These are phyloP conservation scores for Scomber colias DNA, from an alignment of 2,113 vertebrate genomes.

Conservation along the genomic window DNA sequence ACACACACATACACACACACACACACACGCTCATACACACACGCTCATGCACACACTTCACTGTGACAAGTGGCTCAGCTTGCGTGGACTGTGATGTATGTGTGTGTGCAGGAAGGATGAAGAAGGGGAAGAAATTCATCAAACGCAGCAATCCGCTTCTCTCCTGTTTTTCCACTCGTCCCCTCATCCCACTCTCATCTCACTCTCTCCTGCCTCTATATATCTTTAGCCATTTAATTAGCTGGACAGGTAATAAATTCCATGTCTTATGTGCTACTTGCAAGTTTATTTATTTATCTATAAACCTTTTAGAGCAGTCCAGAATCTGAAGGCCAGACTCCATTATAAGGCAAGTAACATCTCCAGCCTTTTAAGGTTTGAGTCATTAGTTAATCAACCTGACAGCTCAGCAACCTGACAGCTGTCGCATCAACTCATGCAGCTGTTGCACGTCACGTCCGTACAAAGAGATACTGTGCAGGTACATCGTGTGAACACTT, in stretches of 20 bases:
- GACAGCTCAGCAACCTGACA: conserved; percentile 40
- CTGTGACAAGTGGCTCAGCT: conserved; percentile 18
- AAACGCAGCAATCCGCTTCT: conserved; percentile 53
- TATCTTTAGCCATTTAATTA: conserved; percentile 85
- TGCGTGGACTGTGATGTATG: conserved; percentile 24
- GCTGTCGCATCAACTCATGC: conserved; percentile 32
- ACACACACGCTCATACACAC: too few relatives aligned
- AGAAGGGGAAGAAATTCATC: conserved; percentile 65
- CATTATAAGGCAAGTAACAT: conserved; percentile 69
- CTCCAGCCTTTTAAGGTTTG: conserved; percentile 58
- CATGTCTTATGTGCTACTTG: conserved; percentile 44
- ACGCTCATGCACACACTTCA: background rate
- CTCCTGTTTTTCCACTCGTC: conserved; percentile 53
- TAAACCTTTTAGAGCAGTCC: conserved; percentile 56
- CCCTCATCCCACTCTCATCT: conserved; percentile 64
- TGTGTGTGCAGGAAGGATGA: conserved; percentile 13
- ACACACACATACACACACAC: too few relatives aligned
- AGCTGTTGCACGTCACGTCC: conserved; percentile 25
- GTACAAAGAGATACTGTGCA: conserved; percentile 4
- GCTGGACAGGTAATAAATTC: conserved; percentile 82
- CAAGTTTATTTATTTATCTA: conserved; percentile 73
- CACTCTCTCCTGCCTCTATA: conserved; percentile 62
- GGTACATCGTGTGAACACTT: background rate
- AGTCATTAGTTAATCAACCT: conserved; percentile 69
- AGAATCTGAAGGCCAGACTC: conserved; percentile 48